Conservation (phyloP, 2,113 vertebrate genomes). For the Phalacrocorax pelagicus region DNA sequence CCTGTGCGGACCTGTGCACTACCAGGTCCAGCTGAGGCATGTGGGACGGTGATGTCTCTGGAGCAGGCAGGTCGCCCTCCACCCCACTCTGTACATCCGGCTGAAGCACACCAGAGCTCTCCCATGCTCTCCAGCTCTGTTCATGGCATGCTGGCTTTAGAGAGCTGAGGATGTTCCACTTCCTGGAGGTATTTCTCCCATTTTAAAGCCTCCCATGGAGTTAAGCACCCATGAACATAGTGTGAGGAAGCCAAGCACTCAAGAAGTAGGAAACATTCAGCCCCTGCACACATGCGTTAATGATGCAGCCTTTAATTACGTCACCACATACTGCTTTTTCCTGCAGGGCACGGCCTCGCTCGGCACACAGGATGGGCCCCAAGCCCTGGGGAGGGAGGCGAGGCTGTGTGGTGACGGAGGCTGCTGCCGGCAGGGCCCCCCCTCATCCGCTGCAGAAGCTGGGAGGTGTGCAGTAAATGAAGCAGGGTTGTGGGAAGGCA, state of each 20-base stretch:
- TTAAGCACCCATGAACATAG: neutral
- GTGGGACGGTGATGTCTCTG: neutral
- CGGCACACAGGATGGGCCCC: conserved; percentile 27
- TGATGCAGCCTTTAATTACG: neutral
- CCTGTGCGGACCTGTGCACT: too few relatives aligned
- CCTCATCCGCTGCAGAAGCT: conserved; percentile 50
- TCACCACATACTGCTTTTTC: conserved; percentile 23
- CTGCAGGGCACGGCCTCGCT: rapidly evolving
- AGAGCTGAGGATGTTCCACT: neutral
- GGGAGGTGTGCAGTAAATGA: conserved; percentile 56
- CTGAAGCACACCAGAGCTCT: neutral
- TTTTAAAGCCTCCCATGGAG: neutral
- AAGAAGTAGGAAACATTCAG: neutral
- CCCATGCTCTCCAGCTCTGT: neutral
- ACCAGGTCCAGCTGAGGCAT: neutral
- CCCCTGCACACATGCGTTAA: neutral
- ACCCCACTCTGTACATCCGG: neutral
- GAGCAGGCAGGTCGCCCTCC: neutral
- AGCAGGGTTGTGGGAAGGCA: conserved; percentile 47
- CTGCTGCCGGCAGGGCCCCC: neutral
- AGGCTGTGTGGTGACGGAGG: neutral
- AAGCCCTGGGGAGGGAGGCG: neutral
- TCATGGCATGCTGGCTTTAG: neutral
- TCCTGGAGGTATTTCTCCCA: neutral
- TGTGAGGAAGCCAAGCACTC: neutral